Percentiles rank a stretch among this genome's conserved stretches.
Evolutionary conservation across 2,797 vertebrate species (phyloP).

Genomic region (Malurus leucopterus): DNA sequence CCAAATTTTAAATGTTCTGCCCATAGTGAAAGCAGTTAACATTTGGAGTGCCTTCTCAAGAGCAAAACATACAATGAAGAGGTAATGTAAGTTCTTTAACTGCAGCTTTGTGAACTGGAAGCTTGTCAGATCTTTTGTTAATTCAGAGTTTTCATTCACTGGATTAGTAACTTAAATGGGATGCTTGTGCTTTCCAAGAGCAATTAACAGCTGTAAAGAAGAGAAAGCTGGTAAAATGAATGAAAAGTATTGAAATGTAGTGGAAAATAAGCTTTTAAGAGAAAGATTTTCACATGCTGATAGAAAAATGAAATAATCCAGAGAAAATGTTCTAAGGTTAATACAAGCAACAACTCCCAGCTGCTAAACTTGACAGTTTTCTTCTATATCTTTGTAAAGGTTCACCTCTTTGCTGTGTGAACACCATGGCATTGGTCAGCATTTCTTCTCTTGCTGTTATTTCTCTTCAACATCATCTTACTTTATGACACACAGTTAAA

Average conservation of each 20-base stretch:
- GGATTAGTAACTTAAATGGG: neutral
- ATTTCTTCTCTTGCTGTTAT: neutral
- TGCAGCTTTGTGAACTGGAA: neutral
- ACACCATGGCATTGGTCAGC: neutral
- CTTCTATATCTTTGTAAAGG: fast-evolving
- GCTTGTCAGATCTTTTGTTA: neutral
- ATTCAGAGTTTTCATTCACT: neutral
- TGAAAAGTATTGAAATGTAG: neutral
- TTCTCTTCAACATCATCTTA: neutral
- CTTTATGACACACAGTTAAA: neutral
- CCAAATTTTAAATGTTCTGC: neutral
- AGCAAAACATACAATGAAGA: neutral
- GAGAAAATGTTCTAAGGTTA: neutral
- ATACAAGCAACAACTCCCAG: neutral
- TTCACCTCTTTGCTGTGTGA: neutral
- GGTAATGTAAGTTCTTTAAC: neutral
- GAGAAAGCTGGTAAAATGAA: neutral
- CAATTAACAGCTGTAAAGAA: neutral
- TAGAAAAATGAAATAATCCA: neutral
- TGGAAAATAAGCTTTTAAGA: neutral
- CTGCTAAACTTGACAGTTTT: neutral
- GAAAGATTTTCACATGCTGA: neutral
- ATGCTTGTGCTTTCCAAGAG: neutral
- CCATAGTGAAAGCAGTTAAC: neutral
- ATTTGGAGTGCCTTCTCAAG: neutral